Evolutionary conservation across 2,888 invertebrate species (phyloP).

Genomic region (Thecophora atra): DNA sequence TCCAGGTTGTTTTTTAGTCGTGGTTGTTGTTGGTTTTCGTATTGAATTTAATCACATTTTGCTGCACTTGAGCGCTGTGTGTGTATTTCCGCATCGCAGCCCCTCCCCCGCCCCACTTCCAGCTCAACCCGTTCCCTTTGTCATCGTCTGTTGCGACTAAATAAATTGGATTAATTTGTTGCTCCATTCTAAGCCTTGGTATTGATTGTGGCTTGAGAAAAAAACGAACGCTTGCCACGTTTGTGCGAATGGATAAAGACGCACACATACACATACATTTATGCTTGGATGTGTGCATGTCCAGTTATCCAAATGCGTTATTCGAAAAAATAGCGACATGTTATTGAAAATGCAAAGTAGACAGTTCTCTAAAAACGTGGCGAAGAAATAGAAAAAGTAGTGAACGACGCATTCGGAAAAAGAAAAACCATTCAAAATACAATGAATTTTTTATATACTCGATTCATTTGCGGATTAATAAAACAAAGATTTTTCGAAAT

Average conservation of each 20-base stretch:
- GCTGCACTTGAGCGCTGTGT: conserved; percentile 1
- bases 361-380: background rate
- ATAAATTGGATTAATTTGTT: conserved; percentile 31
- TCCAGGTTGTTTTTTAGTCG: background rate
- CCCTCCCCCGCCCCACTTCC: background rate
- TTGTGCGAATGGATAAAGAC: conserved; percentile 1
- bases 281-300: no score
- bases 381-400: background rate
- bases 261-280: no score
- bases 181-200: conserved; percentile 20
- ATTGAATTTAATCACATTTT: conserved; percentile 3
- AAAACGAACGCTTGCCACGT: no score
- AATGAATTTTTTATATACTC: background rate
- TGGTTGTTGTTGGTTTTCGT: background rate
- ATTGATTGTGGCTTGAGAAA: conserved; percentile 29
- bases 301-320: no score
- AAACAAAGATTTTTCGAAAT: background rate
- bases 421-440: background rate
- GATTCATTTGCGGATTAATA: background rate
- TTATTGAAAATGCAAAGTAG: conserved; percentile 5
- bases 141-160: background rate
- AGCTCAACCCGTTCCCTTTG: background rate
- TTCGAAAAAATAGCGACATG: background rate
- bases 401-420: no score
- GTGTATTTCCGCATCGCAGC: background rate